A percentile compares a stretch with the other conserved stretches of the same genome.
These are phyloP conservation scores for Alloplasta piceator DNA, from an alignment of 2,888 invertebrate genomes.

Conservation along the genomic window DNA sequence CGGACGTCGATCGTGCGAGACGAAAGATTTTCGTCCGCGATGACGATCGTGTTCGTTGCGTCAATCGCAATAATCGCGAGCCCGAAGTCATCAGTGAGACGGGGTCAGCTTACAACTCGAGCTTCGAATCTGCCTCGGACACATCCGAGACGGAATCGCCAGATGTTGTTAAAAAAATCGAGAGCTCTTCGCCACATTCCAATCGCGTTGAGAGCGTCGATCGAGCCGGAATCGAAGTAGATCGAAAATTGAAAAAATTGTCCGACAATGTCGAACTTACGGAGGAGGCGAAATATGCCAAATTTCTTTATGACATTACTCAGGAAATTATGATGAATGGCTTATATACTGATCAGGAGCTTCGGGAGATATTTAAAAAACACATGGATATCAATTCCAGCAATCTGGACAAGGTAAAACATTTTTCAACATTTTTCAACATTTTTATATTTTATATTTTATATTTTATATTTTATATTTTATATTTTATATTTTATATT, in stretches of 20 bases:
- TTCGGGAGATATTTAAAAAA: constrained; percentile 84
- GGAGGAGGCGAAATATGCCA: constrained; percentile 80
- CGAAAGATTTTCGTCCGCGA: background rate
- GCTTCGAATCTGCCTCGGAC: constrained; percentile 65
- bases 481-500: no score
- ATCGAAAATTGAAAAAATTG: constrained; percentile 1
- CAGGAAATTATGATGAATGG: constrained; percentile 85
- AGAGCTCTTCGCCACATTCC: background rate
- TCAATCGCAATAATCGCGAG: background rate
- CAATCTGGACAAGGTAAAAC: constrained; percentile 82
- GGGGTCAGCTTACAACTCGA: constrained; percentile 56
- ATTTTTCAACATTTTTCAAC: no score
- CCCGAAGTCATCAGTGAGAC: constrained; percentile 14
- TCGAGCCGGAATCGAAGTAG: background rate
- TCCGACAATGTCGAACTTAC: constrained; percentile 42
- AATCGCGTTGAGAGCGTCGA: background rate
- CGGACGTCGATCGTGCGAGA: constrained; percentile 16
- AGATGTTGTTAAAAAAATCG: constrained; percentile 21
- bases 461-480: no score
- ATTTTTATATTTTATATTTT: no score
- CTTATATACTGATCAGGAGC: constrained; percentile 84
- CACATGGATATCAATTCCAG: constrained; percentile 84
- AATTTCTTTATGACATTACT: constrained; percentile 84
- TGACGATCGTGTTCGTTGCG: background rate
- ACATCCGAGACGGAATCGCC: constrained; percentile 51